phyloP scores from a whole-genome alignment of 2,113 vertebrate species.

The Sorex araneus region DNA sequence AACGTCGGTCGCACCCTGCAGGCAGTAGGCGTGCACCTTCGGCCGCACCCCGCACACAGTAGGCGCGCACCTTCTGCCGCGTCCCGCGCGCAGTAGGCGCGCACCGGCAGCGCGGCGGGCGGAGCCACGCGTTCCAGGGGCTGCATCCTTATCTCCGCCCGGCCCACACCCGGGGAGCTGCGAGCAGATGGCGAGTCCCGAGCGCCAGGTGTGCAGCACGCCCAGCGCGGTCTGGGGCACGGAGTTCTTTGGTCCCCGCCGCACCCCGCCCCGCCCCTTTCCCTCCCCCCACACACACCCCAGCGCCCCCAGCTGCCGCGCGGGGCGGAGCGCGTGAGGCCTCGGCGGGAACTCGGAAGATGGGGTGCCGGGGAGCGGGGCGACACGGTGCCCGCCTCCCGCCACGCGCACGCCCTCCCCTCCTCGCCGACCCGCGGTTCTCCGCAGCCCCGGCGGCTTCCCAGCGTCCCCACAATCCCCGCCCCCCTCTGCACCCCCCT shows the following conservation, averaged over 20 bases:
- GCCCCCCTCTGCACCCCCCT: not conserved
- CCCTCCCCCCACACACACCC: not conserved
- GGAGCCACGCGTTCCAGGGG: not conserved
- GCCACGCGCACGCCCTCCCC: slow-evolving; percentile 78
- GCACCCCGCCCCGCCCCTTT: not conserved
- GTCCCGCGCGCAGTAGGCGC: slow-evolving; percentile 4
- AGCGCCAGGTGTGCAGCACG: slow-evolving; percentile 76
- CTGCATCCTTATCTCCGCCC: slow-evolving; percentile 26
- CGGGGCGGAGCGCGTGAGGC: not conserved
- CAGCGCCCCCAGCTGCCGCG: not conserved
- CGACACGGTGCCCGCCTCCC: slow-evolving; percentile 51
- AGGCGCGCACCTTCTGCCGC: not conserved
- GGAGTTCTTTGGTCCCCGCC: not conserved
- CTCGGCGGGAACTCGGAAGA: not conserved
- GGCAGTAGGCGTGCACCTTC: slow-evolving; percentile 32
- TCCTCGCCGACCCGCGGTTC: slow-evolving; percentile 71
- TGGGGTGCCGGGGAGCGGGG: not conserved
- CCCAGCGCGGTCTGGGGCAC: slow-evolving; percentile 35
- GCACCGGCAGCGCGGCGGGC: not conserved
- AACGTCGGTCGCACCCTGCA: not conserved
- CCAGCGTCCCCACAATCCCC: not conserved
- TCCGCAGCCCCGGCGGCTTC: slow-evolving; percentile 79
- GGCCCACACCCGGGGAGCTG: slow-evolving; percentile 55
- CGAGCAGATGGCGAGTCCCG: slow-evolving; percentile 72
- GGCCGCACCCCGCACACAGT: too few species aligned